Evolutionary conservation across 2,797 vertebrate genomes (phyloP), one percentile per base, ranked within the genome.

Genomic region (Sparidentex hasta): DNA sequence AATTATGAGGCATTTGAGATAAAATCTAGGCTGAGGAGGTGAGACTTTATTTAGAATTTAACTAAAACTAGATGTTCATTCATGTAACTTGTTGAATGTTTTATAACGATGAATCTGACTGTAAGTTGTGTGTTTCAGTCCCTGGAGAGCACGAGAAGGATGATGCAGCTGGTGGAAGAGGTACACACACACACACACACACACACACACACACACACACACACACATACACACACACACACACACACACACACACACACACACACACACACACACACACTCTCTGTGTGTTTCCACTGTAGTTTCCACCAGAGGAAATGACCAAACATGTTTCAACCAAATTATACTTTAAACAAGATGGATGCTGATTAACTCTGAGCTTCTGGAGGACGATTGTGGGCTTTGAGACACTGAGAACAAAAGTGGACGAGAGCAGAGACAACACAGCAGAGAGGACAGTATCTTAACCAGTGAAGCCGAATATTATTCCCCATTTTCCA

Each of bases 151-250:
- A 96, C 96, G 0, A 86, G 96, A 12, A 67, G 95, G 50, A 96
- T 96, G 95, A 88, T 94, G 81, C 93, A 95, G 77, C 81, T 96
- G 63, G 93, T 94, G 5, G 96, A 96, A 52, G 95, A 96, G 96
- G 96, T 96, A 89, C 70, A 44, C 5, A 48, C 75, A 65, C 62
- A 48, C 69, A 29, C 54, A n/a, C 55, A 54, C 18, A 55, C 11
- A 14, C 11, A 48, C 74, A 65, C 62, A 47, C 69, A 72, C 57
- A 63, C 55, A 71, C 58, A 71, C 51, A 80, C 63, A 80, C 55
- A 76, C 63, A 65, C 62, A 47, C 69, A 72, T 54, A 63, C 55
- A 71, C 58, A 71, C 51, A 80, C 63, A 80, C 55, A 76, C 63
- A 89, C 70, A 44, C 5, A 48, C 75, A 65, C 62, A 48, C 69